These are phyloP conservation scores for Mormyrus hasselquistii DNA, from an alignment of 2,797 vertebrate species.

Conservation along the genomic window DNA sequence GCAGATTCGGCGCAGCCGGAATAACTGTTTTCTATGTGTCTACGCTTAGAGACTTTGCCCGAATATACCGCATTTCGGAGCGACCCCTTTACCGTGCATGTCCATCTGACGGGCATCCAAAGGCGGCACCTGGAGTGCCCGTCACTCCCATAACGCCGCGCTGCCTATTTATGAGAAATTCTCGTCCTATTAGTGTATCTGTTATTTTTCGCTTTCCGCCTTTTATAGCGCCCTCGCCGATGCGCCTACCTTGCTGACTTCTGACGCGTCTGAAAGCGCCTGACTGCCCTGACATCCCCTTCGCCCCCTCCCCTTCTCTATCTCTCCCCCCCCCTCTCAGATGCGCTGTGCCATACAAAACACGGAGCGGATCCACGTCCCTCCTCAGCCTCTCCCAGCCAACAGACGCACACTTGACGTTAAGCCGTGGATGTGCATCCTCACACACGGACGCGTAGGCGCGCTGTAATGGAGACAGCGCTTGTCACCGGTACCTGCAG, in stretches of 20 bases:
- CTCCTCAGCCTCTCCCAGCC: background rate
- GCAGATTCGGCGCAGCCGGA: background rate
- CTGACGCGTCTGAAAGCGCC: background rate
- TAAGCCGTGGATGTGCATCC: background rate
- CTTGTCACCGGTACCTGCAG: background rate
- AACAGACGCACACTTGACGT: background rate
- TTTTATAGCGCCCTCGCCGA: background rate
- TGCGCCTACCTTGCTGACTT: background rate
- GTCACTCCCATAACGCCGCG: background rate
- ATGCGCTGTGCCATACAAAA: background rate
- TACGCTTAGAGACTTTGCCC: background rate
- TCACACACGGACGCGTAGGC: background rate
- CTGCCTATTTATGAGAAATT: background rate
- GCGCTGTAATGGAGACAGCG: background rate
- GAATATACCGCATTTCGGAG: background rate
- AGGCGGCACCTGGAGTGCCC: background rate
- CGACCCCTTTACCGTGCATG: background rate
- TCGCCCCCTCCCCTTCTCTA: background rate
- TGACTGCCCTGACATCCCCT: background rate
- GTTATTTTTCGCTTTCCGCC: background rate
- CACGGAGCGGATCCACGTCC: background rate
- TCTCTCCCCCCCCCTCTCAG: slow-evolving; percentile 36
- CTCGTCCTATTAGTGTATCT: background rate
- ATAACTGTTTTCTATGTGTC: background rate
- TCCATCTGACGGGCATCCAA: background rate